Base-by-base conservation (phyloP, 2,113 vertebrate species). In the Dasyprocta punctata region DNA sequence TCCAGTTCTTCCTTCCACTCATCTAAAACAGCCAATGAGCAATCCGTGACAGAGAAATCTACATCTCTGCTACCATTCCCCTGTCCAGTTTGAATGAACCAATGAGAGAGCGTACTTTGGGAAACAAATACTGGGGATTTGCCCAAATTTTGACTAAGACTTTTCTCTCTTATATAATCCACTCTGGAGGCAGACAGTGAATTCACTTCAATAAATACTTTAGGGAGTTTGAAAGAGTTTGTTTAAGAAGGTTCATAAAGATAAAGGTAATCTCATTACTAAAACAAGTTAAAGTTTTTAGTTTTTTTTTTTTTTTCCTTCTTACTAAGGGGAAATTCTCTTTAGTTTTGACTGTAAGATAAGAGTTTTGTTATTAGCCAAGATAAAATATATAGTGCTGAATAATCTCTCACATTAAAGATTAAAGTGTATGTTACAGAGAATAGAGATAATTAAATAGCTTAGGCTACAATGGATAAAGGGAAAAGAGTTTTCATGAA, bases 241-340 rank as follows among this genome's bases (percentile, higher is more conserved):
- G 94, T 96, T 98, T 98, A 96, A 97, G 98, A 94, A 98, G 97
- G 94, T 98, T 98, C 97, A 71, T 90, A 5, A 71, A 97, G 96
- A 94, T 96, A 97, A 98, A 98, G 81, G 95, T 97, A 95, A 81
- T 97, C 94, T 28, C 97, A 80, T 98, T 98, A 97, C 71, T 83
- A 92, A 97, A 95, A 83, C 0, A 0, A 86, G 94, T 71, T 96
- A 82, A 98, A 98, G 94, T 95, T 97, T 94, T 94, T 30, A 87
- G 89, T 54, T 86, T 93, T 89, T 94, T 44, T 83, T 61, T 97
- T 97, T 95, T 69, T 95, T 96, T 90, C 11, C 54, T 92, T 54
- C 95, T 94, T 91, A n/a, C n/a, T n/a, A 95, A 97, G 94, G 90
- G 94, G 71, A 85, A 97, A 90, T 90, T 98, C 94, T 98, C 89